A percentile compares a stretch with the other conserved stretches of the same genome.
Evolutionary conservation across 2,888 invertebrate species (phyloP).

Genomic region (Phengaris arion): DNA sequence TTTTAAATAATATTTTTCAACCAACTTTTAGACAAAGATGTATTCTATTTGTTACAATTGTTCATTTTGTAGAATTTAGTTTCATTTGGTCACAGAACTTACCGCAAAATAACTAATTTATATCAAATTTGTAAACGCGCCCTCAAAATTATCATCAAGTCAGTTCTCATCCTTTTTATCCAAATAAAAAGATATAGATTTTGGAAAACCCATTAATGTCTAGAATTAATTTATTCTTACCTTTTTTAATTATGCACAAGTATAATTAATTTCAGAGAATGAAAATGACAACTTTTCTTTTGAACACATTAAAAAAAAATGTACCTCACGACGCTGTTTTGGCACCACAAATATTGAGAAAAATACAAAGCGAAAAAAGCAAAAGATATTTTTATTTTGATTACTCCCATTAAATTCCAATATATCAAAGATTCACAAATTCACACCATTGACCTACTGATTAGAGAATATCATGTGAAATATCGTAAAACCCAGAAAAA

Average conservation of each 20-base stretch:
- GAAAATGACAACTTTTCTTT: too few relatives aligned
- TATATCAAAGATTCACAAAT: background rate
- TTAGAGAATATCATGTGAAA: slow-evolving; percentile 14
- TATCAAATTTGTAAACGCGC: too few relatives aligned
- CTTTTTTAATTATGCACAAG: background rate
- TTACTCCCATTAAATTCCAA: background rate
- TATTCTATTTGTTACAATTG: too few relatives aligned
- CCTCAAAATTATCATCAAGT: background rate
- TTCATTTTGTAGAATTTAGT: too few relatives aligned
- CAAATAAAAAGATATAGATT: too few relatives aligned
- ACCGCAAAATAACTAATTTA: too few relatives aligned
- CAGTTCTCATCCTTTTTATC: background rate
- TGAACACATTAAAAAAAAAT: background rate
- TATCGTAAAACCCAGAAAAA: slow-evolving; percentile 2
- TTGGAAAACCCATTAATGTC: too few relatives aligned
- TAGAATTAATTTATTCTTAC: background rate
- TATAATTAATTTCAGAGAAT: background rate
- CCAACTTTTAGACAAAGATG: too few relatives aligned
- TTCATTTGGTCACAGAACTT: too few relatives aligned
- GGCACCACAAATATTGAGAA: background rate
- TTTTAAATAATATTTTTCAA: too few relatives aligned
- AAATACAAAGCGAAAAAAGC: background rate
- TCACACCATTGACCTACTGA: background rate
- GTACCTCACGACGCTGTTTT: background rate
- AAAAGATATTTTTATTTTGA: background rate